These are phyloP conservation scores for Podotricha telesiphe DNA, from an alignment of 2,888 invertebrate genomes.

Conservation along the genomic window DNA sequence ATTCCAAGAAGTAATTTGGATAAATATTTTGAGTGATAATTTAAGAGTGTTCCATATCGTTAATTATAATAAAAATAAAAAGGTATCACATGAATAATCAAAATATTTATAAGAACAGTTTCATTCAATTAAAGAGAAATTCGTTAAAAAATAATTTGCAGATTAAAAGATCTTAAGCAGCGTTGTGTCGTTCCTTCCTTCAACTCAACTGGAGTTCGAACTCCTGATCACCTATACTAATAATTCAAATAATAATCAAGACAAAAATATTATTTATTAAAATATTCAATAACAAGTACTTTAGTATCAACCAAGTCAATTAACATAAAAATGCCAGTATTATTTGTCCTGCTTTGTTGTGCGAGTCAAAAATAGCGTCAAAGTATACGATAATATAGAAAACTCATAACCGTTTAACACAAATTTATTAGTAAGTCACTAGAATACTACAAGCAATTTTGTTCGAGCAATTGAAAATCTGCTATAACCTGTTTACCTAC, in stretches of 20 bases:
- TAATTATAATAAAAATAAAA: slow-evolving; percentile 1
- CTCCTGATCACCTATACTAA: too few relatives aligned
- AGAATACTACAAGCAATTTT: slow-evolving; percentile 16
- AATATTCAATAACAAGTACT: too few relatives aligned
- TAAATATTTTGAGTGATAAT: neutral
- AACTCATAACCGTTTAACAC: neutral
- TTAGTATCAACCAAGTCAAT: too few relatives aligned
- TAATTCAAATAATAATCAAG: too few relatives aligned
- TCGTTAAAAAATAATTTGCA: too few relatives aligned
- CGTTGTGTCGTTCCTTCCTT: too few relatives aligned
- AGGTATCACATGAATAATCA: neutral
- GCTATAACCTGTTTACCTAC: slow-evolving; percentile 44
- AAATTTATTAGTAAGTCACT: slow-evolving; percentile 23
- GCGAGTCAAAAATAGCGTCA: neutral
- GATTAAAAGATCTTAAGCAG: too few relatives aligned
- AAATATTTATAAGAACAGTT: neutral
- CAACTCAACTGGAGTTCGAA: too few relatives aligned
- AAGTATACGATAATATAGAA: neutral
- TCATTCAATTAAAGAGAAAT: neutral
- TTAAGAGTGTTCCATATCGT: neutral
- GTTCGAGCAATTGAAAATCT: slow-evolving; percentile 36
- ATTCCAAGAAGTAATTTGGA: neutral
- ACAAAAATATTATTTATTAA: too few relatives aligned
- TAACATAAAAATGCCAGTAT: too few relatives aligned
- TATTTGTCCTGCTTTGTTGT: too few relatives aligned